These are phyloP conservation scores for Sphaeridia pumilis DNA, from an alignment of 2,888 invertebrate species.

Conservation along the genomic window DNA sequence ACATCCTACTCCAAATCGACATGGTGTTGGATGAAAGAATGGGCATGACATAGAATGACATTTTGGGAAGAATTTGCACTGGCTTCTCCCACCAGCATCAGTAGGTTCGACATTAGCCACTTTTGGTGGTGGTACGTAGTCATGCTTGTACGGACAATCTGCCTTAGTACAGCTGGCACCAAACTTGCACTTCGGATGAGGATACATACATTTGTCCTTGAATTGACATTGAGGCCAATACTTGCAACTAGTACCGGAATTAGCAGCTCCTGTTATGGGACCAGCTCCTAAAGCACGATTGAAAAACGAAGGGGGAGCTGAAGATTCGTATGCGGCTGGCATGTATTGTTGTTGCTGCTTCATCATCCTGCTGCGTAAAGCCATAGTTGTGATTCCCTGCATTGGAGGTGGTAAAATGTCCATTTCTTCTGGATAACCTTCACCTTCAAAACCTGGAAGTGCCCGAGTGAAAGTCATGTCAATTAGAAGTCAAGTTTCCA, in stretches of 20 bases:
- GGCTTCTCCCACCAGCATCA: conserved; percentile 16
- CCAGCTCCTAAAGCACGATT: no score
- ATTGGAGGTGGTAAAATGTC: no score
- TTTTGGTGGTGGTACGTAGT: conserved; percentile 15
- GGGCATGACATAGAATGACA: conserved; percentile 72
- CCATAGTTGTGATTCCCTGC: no score
- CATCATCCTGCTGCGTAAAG: no score
- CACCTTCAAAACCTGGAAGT: no score
- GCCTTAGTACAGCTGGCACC: conserved; percentile 69
- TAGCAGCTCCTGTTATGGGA: no score
- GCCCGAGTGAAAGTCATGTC: no score
- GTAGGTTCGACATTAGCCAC: not conserved
- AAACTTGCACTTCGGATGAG: conserved; percentile 89
- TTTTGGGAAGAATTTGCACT: conserved; percentile 75
- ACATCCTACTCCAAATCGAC: conserved; percentile 30
- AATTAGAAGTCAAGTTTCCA: no score
- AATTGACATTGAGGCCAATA: conserved; percentile 65
- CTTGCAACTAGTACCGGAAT: conserved; percentile 18
- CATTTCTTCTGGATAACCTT: no score
- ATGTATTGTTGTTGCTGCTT: no score
- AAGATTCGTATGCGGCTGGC: no score
- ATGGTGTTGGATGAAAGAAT: conserved; percentile 61
- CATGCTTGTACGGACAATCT: conserved; percentile 73
- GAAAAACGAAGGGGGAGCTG: no score
- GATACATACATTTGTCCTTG: conserved; percentile 75